Evolutionary conservation across 2,797 vertebrate genomes (phyloP), one percentile per base, ranked within the genome.

Genomic region (Menidia menidia): DNA sequence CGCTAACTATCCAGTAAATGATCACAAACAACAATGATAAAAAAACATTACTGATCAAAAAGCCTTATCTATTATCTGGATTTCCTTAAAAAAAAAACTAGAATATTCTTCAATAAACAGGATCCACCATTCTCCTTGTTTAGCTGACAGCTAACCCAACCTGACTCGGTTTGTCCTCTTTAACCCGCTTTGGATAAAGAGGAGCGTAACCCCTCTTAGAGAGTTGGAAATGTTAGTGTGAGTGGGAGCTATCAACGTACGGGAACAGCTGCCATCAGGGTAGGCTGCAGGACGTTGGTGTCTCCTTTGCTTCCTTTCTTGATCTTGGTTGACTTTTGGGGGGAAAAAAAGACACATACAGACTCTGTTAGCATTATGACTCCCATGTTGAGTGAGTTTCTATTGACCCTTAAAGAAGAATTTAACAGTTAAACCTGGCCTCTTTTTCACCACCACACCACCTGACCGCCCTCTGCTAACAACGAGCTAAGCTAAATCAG

Each of bases 241-340:
- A 65, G 51, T 39, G 60, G 13, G n/a, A 8, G 48, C 35, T 62
- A 31, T 5, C 11, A 50, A 78, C 87, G 1, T 86, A 93, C 92
- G 31, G 92, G 92, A 19, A 99, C 98, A 52, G 97, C 96, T 68
- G 96, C 97, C 96, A 99, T 97, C 60, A 99, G 89, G 10, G 96
- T 98, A 64, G 97, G 98, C 67, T 93, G 95, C 77, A 99, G 92
- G 33, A 94, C 81, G 43, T 95, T 96, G 70, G 94, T 92, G 81
- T 99, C 98, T 63, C 98, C 98, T 85, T 95, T 96, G 88, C 96
- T 98, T 90, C 98, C 98, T 86, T 92, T 96, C 91, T 98, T 99
- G 87, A 99, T 98, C 94, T 97, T 98, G 31, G 96, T 95, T 30
- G 97, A 99, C 97, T 99, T 78, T 48, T 19, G 43, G 59, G 54